Conservation (phyloP, 1,140 invertebrate species). For the Asobara japonica region DNA sequence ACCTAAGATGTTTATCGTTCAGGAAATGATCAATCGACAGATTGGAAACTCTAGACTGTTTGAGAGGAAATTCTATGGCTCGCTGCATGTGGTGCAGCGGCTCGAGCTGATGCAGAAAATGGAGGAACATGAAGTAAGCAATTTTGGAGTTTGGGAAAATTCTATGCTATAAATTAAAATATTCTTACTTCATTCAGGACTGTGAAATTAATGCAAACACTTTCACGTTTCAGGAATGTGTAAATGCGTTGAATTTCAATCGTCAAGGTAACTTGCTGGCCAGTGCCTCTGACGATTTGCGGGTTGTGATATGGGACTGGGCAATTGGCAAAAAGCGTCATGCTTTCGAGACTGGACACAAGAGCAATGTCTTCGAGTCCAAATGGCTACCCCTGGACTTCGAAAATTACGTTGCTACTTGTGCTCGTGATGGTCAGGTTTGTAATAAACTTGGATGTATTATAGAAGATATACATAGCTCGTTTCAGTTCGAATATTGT, state of each 20-base stretch:
- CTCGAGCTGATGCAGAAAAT: slow-evolving; percentile 83
- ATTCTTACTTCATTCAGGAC: background rate
- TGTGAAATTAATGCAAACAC: slow-evolving; percentile 17
- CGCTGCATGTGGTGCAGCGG: slow-evolving; percentile 83
- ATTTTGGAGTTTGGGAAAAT: too few relatives aligned
- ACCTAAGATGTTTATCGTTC: slow-evolving; percentile 74
- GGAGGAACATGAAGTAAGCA: slow-evolving; percentile 73
- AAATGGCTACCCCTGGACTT: slow-evolving; percentile 74
- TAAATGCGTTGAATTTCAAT: slow-evolving; percentile 93
- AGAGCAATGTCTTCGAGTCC: slow-evolving; percentile 91
- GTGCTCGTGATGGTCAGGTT: slow-evolving; percentile 90
- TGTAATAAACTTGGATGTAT: too few relatives aligned
- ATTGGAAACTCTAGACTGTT: slow-evolving; percentile 73
- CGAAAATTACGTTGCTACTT: slow-evolving; percentile 86
- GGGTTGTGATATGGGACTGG: slow-evolving; percentile 93
- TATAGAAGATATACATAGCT: too few relatives aligned
- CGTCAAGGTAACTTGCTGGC: slow-evolving; percentile 79
- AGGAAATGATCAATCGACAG: slow-evolving; percentile 73
- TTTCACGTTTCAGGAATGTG: slow-evolving; percentile 75
- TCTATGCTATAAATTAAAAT: slow-evolving; percentile 3
- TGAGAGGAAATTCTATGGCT: slow-evolving; percentile 80
- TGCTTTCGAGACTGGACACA: slow-evolving; percentile 81
- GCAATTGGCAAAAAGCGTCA: slow-evolving; percentile 73
- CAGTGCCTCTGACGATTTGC: slow-evolving; percentile 91
- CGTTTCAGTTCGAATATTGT: too few relatives aligned